phyloP scores from a whole-genome alignment of 2,797 vertebrate genomes.

The Helarctos malayanus region DNA sequence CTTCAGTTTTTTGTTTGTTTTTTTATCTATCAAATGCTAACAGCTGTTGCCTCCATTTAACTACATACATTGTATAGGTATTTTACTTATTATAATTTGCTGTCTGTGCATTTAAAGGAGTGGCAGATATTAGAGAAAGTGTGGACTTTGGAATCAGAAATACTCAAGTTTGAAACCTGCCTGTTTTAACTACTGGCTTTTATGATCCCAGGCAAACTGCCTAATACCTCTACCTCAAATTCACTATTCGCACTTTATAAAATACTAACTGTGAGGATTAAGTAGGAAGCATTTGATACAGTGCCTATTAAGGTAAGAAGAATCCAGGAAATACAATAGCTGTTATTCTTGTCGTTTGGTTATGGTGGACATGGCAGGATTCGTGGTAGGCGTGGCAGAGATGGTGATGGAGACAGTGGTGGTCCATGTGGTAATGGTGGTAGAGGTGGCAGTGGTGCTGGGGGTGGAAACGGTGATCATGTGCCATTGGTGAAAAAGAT shows the following conservation, averaged over 20 bases:
- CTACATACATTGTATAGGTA: neutral
- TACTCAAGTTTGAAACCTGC: conserved; percentile 23
- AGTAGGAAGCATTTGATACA: neutral
- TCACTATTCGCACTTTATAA: neutral
- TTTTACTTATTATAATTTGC: conserved; percentile 19
- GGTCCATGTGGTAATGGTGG: neutral
- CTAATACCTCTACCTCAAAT: neutral
- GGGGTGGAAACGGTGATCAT: neutral
- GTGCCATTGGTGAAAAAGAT: neutral
- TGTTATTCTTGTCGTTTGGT: neutral
- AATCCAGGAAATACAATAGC: neutral
- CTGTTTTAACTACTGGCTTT: neutral
- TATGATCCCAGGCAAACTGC: conserved; percentile 15
- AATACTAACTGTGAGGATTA: neutral
- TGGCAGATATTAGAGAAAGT: neutral
- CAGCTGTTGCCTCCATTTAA: neutral
- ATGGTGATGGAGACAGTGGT: neutral
- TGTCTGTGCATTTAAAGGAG: neutral
- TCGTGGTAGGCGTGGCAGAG: neutral
- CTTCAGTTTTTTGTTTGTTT: neutral
- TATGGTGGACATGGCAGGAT: neutral
- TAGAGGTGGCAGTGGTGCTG: too few species aligned
- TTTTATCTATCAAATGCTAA: neutral
- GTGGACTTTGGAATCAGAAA: neutral
- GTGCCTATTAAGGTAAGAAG: neutral